A percentile compares a stretch with the other conserved stretches of the same genome.
phyloP scores from a whole-genome alignment of 2,113 vertebrate genomes.

The Pseudorhombus dupliciocellatus region DNA sequence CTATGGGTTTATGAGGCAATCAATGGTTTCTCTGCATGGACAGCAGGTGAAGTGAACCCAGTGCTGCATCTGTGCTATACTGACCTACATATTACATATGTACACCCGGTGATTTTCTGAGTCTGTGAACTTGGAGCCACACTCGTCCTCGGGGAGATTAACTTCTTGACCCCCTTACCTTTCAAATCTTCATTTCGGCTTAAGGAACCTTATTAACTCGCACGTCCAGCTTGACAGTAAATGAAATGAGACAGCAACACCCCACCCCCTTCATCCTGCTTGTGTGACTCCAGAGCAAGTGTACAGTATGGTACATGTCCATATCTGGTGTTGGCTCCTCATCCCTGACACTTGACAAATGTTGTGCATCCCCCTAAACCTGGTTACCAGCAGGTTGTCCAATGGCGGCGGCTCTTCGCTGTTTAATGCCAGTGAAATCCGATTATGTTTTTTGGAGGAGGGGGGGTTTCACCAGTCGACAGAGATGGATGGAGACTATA shows the following conservation, averaged over 20 bases:
- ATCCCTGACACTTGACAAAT: slow-evolving; percentile 80
- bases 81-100: background rate
- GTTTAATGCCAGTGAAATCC: slow-evolving; percentile 77
- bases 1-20: background rate
- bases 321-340: slow-evolving; percentile 58
- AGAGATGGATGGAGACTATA: slow-evolving; percentile 79
- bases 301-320: slow-evolving; percentile 44
- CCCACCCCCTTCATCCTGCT: slow-evolving; percentile 29
- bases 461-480: slow-evolving; percentile 55
- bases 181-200: slow-evolving; percentile 53
- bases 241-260: slow-evolving; percentile 51
- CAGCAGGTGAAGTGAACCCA: background rate
- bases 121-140: slow-evolving; percentile 13
- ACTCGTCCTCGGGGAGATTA: slow-evolving; percentile 27
- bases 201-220: slow-evolving; percentile 59
- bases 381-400: slow-evolving; percentile 72
- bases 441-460: slow-evolving; percentile 74
- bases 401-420: slow-evolving; percentile 70
- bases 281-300: slow-evolving; percentile 31
- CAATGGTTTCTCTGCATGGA: background rate
- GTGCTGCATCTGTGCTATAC: background rate
- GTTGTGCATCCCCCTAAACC: slow-evolving; percentile 65
- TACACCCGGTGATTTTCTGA: background rate
- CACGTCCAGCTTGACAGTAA: slow-evolving; percentile 55
- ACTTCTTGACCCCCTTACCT: slow-evolving; percentile 9